Percentiles rank a stretch among this genome's conserved stretches.
Conservation (phyloP, 92 coral and sea anemone genomes). For the Blastomussa wellsi region DNA sequence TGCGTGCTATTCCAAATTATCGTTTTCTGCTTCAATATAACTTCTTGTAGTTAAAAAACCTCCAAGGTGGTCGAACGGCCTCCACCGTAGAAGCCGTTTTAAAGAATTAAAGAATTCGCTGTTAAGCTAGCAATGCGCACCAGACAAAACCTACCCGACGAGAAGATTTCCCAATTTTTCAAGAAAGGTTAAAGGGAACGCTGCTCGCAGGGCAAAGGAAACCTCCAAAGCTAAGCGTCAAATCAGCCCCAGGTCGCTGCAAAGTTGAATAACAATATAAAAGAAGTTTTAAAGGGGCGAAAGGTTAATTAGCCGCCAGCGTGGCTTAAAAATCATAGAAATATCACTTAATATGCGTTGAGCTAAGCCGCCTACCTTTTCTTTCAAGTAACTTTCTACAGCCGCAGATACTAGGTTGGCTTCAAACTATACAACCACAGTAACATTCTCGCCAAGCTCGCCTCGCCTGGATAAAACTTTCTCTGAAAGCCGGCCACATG, state of each 20-base stretch:
- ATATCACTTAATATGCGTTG: not conserved
- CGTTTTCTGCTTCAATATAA: not conserved
- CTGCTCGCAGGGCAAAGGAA: too few relatives aligned
- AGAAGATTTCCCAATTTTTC: too few relatives aligned
- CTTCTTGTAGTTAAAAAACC: not conserved
- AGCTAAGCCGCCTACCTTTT: not conserved
- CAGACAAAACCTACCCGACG: too few relatives aligned
- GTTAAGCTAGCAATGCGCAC: not conserved
- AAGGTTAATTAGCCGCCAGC: not conserved
- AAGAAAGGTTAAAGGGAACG: too few relatives aligned
- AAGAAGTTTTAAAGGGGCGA: not conserved
- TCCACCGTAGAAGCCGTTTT: not conserved
- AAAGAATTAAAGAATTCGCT: not conserved
- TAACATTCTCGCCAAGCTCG: not conserved
- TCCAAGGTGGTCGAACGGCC: not conserved
- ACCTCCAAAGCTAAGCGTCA: not conserved
- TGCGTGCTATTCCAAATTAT: not conserved
- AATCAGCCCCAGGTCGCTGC: not conserved
- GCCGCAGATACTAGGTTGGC: not conserved
- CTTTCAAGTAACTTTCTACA: not conserved
- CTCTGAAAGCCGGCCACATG: not conserved
- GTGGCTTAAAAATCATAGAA: not conserved
- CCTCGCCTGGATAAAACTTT: not conserved
- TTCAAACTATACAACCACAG: not conserved
- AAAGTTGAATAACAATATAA: not conserved